Evolutionary conservation across 2,888 invertebrate species (phyloP).

Genomic region (Craniophora ligustri): DNA sequence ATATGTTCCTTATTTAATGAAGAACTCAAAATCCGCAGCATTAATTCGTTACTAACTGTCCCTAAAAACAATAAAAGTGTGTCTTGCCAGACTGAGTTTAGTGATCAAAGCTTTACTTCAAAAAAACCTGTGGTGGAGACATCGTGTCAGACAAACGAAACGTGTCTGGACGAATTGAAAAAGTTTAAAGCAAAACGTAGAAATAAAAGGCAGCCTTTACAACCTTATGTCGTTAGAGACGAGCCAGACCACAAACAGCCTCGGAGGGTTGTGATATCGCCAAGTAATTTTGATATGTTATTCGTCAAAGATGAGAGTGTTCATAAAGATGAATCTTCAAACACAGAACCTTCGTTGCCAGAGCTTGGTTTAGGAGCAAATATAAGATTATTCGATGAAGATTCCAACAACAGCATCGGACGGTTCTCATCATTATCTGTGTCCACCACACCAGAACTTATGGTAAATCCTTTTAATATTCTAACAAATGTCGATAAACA

Average conservation of each 20-base stretch:
- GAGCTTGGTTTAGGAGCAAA: slow-evolving; percentile 35
- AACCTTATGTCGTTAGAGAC: slow-evolving; percentile 71
- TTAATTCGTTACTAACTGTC: slow-evolving; percentile 68
- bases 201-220: slow-evolving; percentile 48
- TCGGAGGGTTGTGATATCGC: slow-evolving; percentile 62
- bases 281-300: slow-evolving; percentile 43
- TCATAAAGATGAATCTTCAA: not conserved
- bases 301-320: slow-evolving; percentile 4
- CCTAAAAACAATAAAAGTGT: slow-evolving; percentile 35
- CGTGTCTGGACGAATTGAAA: slow-evolving; percentile 38
- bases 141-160: slow-evolving; percentile 64
- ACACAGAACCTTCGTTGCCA: slow-evolving; percentile 13
- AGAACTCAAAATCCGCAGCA: slow-evolving; percentile 71
- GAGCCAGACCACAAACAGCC: slow-evolving; percentile 24
- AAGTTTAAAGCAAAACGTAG: slow-evolving; percentile 45
- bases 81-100: slow-evolving; percentile 29
- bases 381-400: slow-evolving; percentile 67
- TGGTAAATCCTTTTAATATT: slow-evolving; percentile 51
- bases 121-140: slow-evolving; percentile 6
- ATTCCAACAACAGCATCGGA: slow-evolving; percentile 65
- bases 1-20: slow-evolving; percentile 73
- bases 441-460: slow-evolving; percentile 45
- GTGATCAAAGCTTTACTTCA: not conserved
- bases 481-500: slow-evolving; percentile 45
- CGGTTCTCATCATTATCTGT: slow-evolving; percentile 60